Conservation (phyloP, 2,888 invertebrate genomes). For the Melanostoma mellinum region DNA sequence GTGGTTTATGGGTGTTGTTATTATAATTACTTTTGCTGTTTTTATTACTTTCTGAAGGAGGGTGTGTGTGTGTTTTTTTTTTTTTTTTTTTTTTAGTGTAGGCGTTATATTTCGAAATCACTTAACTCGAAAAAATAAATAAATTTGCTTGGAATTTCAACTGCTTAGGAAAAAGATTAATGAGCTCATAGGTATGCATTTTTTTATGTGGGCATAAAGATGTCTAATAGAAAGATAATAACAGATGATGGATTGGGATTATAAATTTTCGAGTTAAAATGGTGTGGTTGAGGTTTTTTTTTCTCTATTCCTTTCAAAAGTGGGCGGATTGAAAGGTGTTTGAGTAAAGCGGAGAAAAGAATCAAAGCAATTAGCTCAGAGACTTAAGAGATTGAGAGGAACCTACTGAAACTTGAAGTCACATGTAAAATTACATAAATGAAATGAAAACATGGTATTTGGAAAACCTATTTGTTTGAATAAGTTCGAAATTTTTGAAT, state of each 20-base stretch:
- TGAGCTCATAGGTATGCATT: conserved; percentile 12
- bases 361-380: no score
- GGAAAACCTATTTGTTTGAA: no score
- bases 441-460: no score
- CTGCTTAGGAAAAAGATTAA: conserved; percentile 50
- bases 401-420: no score
- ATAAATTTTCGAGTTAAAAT: conserved; percentile 33
- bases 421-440: no score
- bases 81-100: conserved; percentile 10
- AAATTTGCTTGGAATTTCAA: conserved; percentile 26
- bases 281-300: neutral
- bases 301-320: no score
- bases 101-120: conserved; percentile 60
- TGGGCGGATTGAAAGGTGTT: no score
- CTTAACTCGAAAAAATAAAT: conserved; percentile 53
- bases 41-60: conserved; percentile 11
- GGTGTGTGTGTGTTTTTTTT: conserved; percentile 20
- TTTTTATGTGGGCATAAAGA: conserved; percentile 48
- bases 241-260: conserved; percentile 45
- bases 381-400: no score
- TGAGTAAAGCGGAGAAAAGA: no score
- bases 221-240: conserved; percentile 41
- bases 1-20: conserved; percentile 35
- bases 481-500: no score
- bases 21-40: conserved; percentile 46